Conservation (phyloP, 2,888 invertebrate genomes). For the Tromatobia lineatoria region DNA sequence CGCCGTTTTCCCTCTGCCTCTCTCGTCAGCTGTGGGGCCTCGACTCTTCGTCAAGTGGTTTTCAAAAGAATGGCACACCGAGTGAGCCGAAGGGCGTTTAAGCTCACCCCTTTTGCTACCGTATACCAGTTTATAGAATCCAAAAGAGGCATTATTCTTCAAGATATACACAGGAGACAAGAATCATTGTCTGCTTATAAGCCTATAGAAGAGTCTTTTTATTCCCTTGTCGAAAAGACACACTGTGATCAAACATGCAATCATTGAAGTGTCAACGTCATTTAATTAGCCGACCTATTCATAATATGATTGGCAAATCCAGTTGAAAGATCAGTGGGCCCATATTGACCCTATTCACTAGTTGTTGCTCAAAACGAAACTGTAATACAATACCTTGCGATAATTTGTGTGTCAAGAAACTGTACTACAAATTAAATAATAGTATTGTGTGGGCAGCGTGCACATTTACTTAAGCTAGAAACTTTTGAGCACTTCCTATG, state of each 20-base stretch:
- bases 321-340: too few relatives aligned
- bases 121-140: constrained; percentile 41
- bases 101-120: not conserved
- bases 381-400: too few relatives aligned
- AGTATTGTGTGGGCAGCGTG: too few relatives aligned
- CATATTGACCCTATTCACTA: too few relatives aligned
- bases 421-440: too few relatives aligned
- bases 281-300: too few relatives aligned
- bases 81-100: constrained; percentile 46
- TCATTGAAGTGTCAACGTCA: not conserved
- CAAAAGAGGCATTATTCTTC: constrained; percentile 35
- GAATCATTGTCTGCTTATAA: not conserved
- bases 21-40: not conserved
- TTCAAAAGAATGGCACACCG: constrained; percentile 47
- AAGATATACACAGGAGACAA: not conserved
- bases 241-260: not conserved
- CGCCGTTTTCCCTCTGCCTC: constrained; percentile 9
- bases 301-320: too few relatives aligned
- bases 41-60: constrained; percentile 43
- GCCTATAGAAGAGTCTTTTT: not conserved
- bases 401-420: too few relatives aligned
- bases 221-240: not conserved
- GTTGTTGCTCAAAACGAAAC: too few relatives aligned
- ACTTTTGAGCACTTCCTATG: too few relatives aligned
- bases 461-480: too few relatives aligned